Percentiles rank a stretch among this genome's conserved stretches.
Conservation (phyloP, 2,888 invertebrate genomes). For the Drosophila neotestacea region DNA sequence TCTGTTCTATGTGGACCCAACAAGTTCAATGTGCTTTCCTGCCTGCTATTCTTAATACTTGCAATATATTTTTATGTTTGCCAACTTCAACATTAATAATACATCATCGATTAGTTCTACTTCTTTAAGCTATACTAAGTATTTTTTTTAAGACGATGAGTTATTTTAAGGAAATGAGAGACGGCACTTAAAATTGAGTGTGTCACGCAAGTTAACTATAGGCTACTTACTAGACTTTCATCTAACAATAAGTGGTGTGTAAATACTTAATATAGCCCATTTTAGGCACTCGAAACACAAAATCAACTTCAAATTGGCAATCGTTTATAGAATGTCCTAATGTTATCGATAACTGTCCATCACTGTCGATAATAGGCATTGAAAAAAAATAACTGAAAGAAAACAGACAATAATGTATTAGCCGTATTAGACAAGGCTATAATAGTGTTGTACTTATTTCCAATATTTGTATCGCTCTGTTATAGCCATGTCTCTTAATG, state of each 20-base stretch:
- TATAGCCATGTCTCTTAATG: not conserved
- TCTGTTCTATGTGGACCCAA: slow-evolving; percentile 38
- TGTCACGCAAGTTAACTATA: slow-evolving; percentile 23
- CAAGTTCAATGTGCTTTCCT: slow-evolving; percentile 43
- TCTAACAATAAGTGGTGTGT: slow-evolving; percentile 6
- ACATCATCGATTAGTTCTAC: not conserved
- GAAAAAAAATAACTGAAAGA: not conserved
- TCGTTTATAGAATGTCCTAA: slow-evolving; percentile 65
- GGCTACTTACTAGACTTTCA: slow-evolving; percentile 3
- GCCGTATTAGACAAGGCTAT: slow-evolving; percentile 15
- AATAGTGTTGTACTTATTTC: slow-evolving; percentile 1
- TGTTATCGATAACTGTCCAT: slow-evolving; percentile 55
- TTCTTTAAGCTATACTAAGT: slow-evolving; percentile 6
- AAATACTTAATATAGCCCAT: slow-evolving; percentile 27
- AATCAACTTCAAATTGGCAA: slow-evolving; percentile 50
- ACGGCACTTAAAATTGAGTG: slow-evolving; percentile 3
- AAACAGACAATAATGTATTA: slow-evolving; percentile 41
- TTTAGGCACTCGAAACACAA: slow-evolving; percentile 22
- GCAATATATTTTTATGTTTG: slow-evolving; percentile 10
- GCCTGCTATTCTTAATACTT: slow-evolving; percentile 24
- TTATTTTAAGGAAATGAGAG: slow-evolving; percentile 7
- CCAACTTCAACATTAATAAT: slow-evolving; percentile 11
- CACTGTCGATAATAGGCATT: slow-evolving; percentile 25
- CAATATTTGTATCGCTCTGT: slow-evolving; percentile 1
- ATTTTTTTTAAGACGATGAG: not conserved